Conservation (phyloP, 2,797 vertebrate species). For the Coluber constrictor region DNA sequence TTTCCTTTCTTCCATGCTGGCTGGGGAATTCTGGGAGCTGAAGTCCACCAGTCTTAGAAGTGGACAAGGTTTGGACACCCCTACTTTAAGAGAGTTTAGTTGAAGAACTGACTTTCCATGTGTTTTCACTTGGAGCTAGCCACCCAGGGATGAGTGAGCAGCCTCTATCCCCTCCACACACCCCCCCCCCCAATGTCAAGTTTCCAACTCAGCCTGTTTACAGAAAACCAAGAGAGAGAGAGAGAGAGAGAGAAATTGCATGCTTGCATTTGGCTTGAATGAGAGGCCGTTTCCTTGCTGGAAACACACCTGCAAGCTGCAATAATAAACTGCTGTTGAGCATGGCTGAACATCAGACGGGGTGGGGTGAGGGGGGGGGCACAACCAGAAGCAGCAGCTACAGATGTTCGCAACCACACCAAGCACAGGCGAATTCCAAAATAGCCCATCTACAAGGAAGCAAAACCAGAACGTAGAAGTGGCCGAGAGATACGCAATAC, state of each 20-base stretch:
- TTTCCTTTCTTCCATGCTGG: background rate
- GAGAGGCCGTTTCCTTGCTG: constrained; percentile 48
- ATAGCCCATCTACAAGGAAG: background rate
- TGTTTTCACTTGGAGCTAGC: constrained; percentile 50
- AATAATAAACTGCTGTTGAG: background rate
- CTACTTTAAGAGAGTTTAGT: constrained; percentile 12
- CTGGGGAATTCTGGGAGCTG: background rate
- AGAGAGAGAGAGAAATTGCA: background rate
- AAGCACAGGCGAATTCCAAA: background rate
- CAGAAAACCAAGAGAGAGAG: constrained; percentile 16
- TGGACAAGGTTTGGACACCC: background rate
- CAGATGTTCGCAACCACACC: constrained; percentile 9
- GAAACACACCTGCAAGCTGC: constrained; percentile 49
- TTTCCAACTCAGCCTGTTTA: constrained; percentile 19
- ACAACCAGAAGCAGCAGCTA: background rate
- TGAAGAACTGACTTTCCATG: constrained; percentile 51
- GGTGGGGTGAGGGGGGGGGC: background rate
- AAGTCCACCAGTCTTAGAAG: background rate
- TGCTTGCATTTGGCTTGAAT: constrained; percentile 49
- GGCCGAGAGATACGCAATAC: background rate
- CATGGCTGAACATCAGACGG: constrained; percentile 49
- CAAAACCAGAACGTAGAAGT: background rate
- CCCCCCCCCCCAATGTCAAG: constrained; percentile 14
- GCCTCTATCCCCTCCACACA: background rate
- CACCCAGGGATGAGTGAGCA: constrained; percentile 31